These are phyloP conservation scores for Drosophila testacea DNA, from an alignment of 2,888 invertebrate genomes.

Conservation along the genomic window DNA sequence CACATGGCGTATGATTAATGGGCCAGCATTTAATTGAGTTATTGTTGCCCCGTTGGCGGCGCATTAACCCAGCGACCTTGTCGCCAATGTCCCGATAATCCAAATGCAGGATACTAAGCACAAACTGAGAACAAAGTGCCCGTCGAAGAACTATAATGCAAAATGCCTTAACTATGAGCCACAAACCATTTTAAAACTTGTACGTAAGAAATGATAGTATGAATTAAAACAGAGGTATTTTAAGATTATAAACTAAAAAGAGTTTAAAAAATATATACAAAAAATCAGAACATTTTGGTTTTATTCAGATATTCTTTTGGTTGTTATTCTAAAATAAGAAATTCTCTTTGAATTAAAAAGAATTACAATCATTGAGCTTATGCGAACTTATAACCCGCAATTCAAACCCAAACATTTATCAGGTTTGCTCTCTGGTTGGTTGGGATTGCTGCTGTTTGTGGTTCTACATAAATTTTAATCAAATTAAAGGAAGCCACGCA, in stretches of 20 bases:
- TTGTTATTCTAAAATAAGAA: too few relatives aligned
- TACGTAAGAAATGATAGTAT: too few relatives aligned
- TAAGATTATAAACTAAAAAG: too few relatives aligned
- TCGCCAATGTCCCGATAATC: constrained; percentile 49
- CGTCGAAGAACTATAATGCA: neutral
- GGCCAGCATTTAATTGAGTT: constrained; percentile 77
- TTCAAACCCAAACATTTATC: constrained; percentile 30
- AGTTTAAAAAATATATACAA: too few relatives aligned
- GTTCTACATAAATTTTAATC: constrained; percentile 82
- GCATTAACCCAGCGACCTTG: constrained; percentile 78
- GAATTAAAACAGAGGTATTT: too few relatives aligned
- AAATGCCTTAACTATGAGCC: too few relatives aligned
- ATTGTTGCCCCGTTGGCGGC: constrained; percentile 63
- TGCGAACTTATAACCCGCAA: constrained; percentile 19
- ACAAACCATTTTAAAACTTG: too few relatives aligned
- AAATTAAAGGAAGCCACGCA: constrained; percentile 75
- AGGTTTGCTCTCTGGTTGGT: constrained; percentile 20
- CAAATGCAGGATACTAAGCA: constrained; percentile 29
- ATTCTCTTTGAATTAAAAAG: neutral
- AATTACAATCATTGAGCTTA: constrained; percentile 12
- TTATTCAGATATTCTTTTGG: too few relatives aligned
- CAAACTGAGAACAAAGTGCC: neutral
- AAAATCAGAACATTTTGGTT: too few relatives aligned
- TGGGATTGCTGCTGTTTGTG: constrained; percentile 21
- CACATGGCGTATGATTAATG: constrained; percentile 80